A percentile compares a stretch with the other conserved stretches of the same genome.
These are phyloP conservation scores for Ricordea florida DNA, from an alignment of 92 coral and sea anemone species.

Conservation along the genomic window DNA sequence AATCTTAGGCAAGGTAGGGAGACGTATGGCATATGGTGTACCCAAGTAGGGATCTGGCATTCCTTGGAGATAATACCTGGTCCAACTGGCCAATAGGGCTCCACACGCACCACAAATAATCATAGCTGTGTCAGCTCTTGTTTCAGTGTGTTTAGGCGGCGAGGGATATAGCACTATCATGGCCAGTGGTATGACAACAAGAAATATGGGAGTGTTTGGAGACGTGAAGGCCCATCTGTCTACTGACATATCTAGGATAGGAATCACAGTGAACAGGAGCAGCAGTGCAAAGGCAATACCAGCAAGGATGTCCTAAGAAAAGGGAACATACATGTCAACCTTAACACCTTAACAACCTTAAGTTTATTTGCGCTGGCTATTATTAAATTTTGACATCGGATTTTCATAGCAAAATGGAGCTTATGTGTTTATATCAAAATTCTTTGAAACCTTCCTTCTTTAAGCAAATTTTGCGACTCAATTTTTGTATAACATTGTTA, in stretches of 20 bases:
- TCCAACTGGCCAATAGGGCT: constrained; percentile 73
- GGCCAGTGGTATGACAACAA: constrained; percentile 67
- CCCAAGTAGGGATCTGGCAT: constrained; percentile 77
- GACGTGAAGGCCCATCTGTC: constrained; percentile 85
- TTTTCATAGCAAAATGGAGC: not conserved
- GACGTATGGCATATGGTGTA: constrained; percentile 57
- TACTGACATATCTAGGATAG: constrained; percentile 59
- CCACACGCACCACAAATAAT: constrained; percentile 83
- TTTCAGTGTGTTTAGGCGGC: constrained; percentile 80
- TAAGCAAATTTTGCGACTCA: too few relatives aligned
- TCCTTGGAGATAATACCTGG: constrained; percentile 53
- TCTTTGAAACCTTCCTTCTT: not conserved
- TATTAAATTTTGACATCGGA: too few relatives aligned
- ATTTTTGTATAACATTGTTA: too few relatives aligned
- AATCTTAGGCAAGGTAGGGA: constrained; percentile 66
- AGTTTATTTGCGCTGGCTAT: too few relatives aligned
- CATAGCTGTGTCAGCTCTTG: constrained; percentile 87
- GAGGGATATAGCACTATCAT: constrained; percentile 86
- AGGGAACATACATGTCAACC: not conserved
- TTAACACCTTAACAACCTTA: too few relatives aligned
- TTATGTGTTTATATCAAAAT: not conserved
- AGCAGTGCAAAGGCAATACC: constrained; percentile 72
- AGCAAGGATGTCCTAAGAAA: constrained; percentile 82
- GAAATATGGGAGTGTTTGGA: constrained; percentile 80
- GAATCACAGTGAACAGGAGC: constrained; percentile 66